These are phyloP conservation scores for Caenorhabditis brenneri DNA, from an alignment of 1,140 invertebrate species.

Conservation along the genomic window DNA sequence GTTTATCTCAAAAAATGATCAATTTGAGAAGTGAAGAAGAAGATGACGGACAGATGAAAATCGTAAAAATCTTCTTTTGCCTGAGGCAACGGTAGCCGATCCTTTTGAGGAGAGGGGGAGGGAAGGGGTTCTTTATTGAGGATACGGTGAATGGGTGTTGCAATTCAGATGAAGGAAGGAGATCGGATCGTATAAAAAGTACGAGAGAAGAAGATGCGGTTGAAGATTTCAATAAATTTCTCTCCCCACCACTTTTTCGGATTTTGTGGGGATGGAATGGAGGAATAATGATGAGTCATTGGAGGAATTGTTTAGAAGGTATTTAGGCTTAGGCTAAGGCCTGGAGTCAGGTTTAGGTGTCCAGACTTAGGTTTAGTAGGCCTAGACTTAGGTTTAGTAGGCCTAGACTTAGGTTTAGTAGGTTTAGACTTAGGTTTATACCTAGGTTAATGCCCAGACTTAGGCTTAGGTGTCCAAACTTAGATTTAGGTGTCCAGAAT, in stretches of 20 bases:
- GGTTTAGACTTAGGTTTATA: too few species aligned
- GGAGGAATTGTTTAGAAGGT: too few species aligned
- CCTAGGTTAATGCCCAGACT: too few species aligned
- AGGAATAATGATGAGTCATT: not conserved
- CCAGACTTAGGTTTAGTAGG: too few species aligned
- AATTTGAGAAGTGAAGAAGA: not conserved
- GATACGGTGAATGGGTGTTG: slow-evolving; percentile 9
- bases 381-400: too few species aligned
- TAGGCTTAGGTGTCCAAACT: too few species aligned
- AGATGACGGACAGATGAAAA: slow-evolving; percentile 13
- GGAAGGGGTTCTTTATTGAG: not conserved
- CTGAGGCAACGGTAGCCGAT: too few species aligned
- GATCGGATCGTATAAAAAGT: slow-evolving; percentile 19
- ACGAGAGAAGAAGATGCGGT: slow-evolving; percentile 1
- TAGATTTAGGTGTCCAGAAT: too few species aligned
- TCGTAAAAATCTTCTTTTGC: not conserved
- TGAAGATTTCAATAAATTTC: not conserved
- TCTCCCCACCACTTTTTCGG: not conserved
- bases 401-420: too few species aligned
- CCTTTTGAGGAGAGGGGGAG: not conserved
- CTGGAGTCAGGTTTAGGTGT: too few species aligned
- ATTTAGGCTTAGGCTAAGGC: too few species aligned
- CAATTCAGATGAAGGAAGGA: not conserved
- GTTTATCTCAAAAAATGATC: slow-evolving; percentile 20
- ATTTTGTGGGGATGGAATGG: not conserved